Conservation (phyloP, 2,797 vertebrate genomes). For the Lepilemur ruficaudatus region DNA sequence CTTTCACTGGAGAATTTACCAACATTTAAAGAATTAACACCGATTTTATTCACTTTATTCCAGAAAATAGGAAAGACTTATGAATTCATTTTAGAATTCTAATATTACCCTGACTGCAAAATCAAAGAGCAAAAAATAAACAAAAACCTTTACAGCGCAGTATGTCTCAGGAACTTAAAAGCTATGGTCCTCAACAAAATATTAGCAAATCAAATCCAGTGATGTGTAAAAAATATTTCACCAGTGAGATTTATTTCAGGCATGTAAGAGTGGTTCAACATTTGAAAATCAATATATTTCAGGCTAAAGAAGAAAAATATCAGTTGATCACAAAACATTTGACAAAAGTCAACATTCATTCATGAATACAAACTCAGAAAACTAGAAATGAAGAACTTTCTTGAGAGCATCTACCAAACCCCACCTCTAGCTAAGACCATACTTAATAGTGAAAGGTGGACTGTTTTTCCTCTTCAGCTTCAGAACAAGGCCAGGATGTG, state of each 20-base stretch:
- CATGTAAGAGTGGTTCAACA: background rate
- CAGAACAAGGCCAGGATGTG: background rate
- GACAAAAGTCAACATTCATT: background rate
- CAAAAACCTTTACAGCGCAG: background rate
- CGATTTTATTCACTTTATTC: background rate
- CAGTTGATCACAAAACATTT: background rate
- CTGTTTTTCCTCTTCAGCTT: background rate
- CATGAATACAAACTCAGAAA: background rate
- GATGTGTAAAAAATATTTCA: background rate
- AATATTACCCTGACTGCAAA: background rate
- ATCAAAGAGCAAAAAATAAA: background rate
- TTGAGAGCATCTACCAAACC: background rate
- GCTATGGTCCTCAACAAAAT: background rate
- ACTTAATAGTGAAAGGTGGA: background rate
- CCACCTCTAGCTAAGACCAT: background rate
- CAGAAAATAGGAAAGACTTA: background rate
- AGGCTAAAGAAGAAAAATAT: background rate
- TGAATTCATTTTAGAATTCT: background rate
- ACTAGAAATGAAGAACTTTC: background rate
- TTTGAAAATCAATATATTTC: background rate
- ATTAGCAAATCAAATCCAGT: background rate
- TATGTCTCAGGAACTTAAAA: background rate
- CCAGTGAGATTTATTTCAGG: background rate
- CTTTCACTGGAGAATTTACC: background rate
- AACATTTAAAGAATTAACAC: background rate